Percentiles rank a stretch among this genome's conserved stretches.
phyloP scores from a whole-genome alignment of 1,140 invertebrate species.

The Drosophila erecta region DNA sequence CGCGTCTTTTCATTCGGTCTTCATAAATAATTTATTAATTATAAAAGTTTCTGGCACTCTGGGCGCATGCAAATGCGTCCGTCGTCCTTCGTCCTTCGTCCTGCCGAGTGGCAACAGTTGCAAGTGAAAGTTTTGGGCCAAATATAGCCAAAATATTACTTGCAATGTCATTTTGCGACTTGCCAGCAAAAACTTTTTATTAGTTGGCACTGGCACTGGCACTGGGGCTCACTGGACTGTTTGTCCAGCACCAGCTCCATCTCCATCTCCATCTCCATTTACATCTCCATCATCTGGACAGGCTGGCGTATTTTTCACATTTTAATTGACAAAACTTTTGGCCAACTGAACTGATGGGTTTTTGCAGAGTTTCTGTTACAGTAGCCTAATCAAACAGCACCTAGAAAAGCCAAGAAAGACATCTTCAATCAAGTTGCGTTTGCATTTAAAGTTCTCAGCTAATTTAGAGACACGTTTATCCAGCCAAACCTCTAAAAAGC shows the following conservation, averaged over 20 bases:
- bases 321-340: slow-evolving; percentile 82
- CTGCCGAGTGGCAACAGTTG: slow-evolving; percentile 68
- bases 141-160: slow-evolving; percentile 73
- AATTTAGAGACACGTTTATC: slow-evolving; percentile 66
- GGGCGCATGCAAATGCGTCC: slow-evolving; percentile 65
- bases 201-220: slow-evolving; percentile 62
- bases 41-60: slow-evolving; percentile 77
- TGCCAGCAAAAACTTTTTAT: slow-evolving; percentile 78
- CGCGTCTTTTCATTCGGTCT: slow-evolving; percentile 70
- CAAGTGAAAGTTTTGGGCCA: slow-evolving; percentile 63
- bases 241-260: slow-evolving; percentile 7
- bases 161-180: slow-evolving; percentile 76
- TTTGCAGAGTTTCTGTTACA: slow-evolving; percentile 68
- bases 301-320: slow-evolving; percentile 74
- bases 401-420: slow-evolving; percentile 3
- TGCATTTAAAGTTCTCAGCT: slow-evolving; percentile 57
- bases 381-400: slow-evolving; percentile 41
- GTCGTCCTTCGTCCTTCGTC: background rate
- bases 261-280: slow-evolving; percentile 5
- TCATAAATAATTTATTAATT: slow-evolving; percentile 83
- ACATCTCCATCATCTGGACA: background rate
- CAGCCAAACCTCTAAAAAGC: too few relatives aligned
- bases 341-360: slow-evolving; percentile 73
- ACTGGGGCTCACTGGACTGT: slow-evolving; percentile 30
- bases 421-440: slow-evolving; percentile 6